phyloP scores from a whole-genome alignment of 2,888 invertebrate species.

The Bimastos eiseni region DNA sequence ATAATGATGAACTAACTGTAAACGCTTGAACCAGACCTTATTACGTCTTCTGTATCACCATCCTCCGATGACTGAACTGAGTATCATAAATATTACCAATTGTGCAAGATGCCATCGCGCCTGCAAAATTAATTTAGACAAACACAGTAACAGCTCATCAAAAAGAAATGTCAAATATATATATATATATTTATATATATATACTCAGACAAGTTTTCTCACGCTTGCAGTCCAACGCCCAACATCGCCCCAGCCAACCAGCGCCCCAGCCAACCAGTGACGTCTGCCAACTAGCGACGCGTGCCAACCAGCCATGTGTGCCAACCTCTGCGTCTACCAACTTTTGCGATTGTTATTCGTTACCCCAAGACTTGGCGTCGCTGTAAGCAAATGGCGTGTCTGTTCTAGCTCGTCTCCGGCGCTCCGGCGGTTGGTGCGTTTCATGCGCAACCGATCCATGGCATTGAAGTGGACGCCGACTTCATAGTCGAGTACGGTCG shows the following conservation, averaged over 20 bases:
- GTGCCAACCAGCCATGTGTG: background rate
- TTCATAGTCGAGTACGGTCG: background rate
- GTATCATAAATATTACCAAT: slow-evolving; percentile 24
- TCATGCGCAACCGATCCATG: slow-evolving; percentile 17
- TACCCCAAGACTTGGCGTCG: slow-evolving; percentile 10
- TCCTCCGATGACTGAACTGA: background rate
- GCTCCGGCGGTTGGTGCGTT: slow-evolving; percentile 8
- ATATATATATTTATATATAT: background rate
- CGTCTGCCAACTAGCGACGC: background rate
- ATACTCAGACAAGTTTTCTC: background rate
- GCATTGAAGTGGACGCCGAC: background rate
- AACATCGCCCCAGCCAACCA: background rate
- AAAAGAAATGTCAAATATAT: slow-evolving; percentile 16
- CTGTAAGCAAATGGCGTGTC: slow-evolving; percentile 17
- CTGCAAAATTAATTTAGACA: slow-evolving; percentile 15
- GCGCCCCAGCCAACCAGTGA: background rate
- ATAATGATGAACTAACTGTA: background rate
- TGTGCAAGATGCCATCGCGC: background rate
- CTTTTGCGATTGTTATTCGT: slow-evolving; percentile 26
- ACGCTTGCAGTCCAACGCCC: background rate
- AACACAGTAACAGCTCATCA: slow-evolving; percentile 15
- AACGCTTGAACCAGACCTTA: background rate
- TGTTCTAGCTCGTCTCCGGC: slow-evolving; percentile 27
- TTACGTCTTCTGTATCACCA: background rate
- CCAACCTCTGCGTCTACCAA: slow-evolving; percentile 21